Evolutionary conservation across 2,113 vertebrate species (phyloP).

Genomic region (Hippocampus zosterae): DNA sequence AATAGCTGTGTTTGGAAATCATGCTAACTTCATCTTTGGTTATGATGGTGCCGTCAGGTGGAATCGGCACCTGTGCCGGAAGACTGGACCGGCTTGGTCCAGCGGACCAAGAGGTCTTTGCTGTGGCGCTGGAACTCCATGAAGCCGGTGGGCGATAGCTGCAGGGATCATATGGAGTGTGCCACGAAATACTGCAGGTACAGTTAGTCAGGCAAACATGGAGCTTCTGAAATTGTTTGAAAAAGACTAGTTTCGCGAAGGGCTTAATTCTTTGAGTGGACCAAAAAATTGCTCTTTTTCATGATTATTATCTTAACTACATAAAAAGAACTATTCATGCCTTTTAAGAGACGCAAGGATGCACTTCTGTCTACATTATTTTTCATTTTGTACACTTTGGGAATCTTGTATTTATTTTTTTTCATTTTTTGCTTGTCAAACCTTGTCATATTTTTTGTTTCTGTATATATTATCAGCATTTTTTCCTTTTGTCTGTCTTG

Average conservation of each 20-base stretch:
- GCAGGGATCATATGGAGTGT: constrained; percentile 68
- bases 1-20: not conserved
- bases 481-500: constrained; percentile 13
- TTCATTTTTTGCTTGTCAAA: too few relatives aligned
- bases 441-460: not conserved
- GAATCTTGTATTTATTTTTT: too few relatives aligned
- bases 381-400: too few relatives aligned
- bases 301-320: not conserved
- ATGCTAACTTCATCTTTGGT: not conserved
- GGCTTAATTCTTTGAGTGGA: too few relatives aligned
- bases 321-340: too few relatives aligned
- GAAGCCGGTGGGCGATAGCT: constrained; percentile 70
- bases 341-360: too few relatives aligned
- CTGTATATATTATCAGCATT: not conserved
- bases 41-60: constrained; percentile 48
- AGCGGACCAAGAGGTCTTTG: constrained; percentile 68
- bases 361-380: too few relatives aligned
- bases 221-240: too few relatives aligned
- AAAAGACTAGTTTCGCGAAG: too few relatives aligned
- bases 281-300: too few relatives aligned
- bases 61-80: constrained; percentile 51
- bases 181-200: constrained; percentile 76
- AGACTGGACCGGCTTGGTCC: constrained; percentile 53
- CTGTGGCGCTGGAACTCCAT: constrained; percentile 78
- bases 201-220: not conserved